Evolutionary conservation across 1,140 invertebrate species (phyloP), one percentile per base, ranked within the genome.

Genomic region (Philotrypesis tridentata): DNA sequence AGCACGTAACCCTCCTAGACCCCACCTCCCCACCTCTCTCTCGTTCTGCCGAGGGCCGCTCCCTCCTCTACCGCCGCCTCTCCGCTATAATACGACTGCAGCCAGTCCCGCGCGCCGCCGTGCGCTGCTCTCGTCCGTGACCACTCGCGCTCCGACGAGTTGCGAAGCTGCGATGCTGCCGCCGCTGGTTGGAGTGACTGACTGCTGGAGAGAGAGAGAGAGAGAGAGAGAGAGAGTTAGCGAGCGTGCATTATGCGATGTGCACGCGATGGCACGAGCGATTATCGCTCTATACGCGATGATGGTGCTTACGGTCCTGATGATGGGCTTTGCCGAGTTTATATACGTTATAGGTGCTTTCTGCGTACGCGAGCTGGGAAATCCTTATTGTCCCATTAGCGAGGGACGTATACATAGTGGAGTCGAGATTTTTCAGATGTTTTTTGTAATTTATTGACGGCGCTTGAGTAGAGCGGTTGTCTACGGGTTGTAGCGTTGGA

Each of bases 1-100:
- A 83, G 80, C 85, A 89, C 89, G 89, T 89, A 91, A 90, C 90
- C 87, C 90, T 89, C 89, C 88, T 86, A 83, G 82, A 85, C 43
- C 65, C 12, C 76, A 27, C 65, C 75, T 82, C 83, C 79, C 70
- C 78, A 81, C 60, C 80, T 25, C 67, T 76, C 67, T 25, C 75
- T 75, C 68, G 33, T 77, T 29, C 80, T 68, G 29, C 68, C 60
- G 67, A 48, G 67, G 67, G 68, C 65, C 82, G 48, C 76, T 65
- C 61, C 25, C 81, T 79, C 72, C 27, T 43, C 67, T 70, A 73
- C 76, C 75, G 70, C 67, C 80, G 60, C n/a, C n/a, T 3, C 33
- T 3, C 33, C 9, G 9, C 33, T 37, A 9, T 37, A 5, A 37
- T 37, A 37, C 33, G 33, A 37, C 85, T 76, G 67, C 61, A 68